Evolutionary conservation across 2,797 vertebrate species (phyloP), one percentile per base, ranked within the genome.

Genomic region (Sebastolobus altivelis): DNA sequence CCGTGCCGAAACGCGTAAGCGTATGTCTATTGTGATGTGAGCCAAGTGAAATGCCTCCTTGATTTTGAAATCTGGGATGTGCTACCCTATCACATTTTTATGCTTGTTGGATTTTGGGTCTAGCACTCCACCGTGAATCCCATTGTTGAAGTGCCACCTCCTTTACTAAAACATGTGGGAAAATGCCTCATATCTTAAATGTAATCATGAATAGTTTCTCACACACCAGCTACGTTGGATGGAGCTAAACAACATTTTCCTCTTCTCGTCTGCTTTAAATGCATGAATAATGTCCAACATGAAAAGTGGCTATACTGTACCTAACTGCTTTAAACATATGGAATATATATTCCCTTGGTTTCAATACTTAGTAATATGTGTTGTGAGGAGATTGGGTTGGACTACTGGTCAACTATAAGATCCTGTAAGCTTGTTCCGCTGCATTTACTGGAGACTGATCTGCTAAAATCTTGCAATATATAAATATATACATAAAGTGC

Each of bases 391-490:
- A 29, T 3, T 31, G 35, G 10, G 22, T 35, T 35, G 55, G 5
- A 56, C 11, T 27, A 52, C 16, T 46, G 58, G 37, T 56, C 31
- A 52, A 11, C 16, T 33, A 16, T 16, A 22, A 33, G n/a, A 59
- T 25, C 8, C 6, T 55, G 8, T 31, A 55, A 74, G 20, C 25
- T 75, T 67, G 27, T 60, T 79, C 16, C 38, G 56, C 43, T 81
- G 54, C 29, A 43, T 66, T 80, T 63, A 54, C 40, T 61, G 35
- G n/a, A 40, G 55, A 52, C 49, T 49, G 59, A 33, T 60, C n/a
- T 66, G 43, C 37, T 83, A 40, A 77, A 83, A 87, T 75, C 70
- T 81, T 78, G 33, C 68, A 65, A 55, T 55, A 77, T 29, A 65
- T 46, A 29, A 43, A 65, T 40, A 46, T 52, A 54, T 54, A 22